Evolutionary conservation across 2,888 invertebrate species (phyloP), one percentile per base, ranked within the genome.

Genomic region (Galeopsomyia nigrocyanea): DNA sequence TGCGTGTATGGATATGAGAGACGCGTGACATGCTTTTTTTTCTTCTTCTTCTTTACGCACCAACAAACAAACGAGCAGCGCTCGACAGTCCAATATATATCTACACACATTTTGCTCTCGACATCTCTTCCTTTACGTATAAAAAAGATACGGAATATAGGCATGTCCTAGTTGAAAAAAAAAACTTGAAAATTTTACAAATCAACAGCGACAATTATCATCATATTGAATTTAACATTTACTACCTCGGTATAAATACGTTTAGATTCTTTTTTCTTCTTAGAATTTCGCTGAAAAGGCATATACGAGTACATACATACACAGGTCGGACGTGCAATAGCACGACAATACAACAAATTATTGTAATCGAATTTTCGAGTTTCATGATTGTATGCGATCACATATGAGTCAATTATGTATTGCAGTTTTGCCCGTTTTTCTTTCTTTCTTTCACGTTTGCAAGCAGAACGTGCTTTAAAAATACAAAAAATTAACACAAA

Each of bases 111-210:
- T 26, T 26, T 3, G 5, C 19, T 21, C 19, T 55, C 21, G 0
- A 46, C 56, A 51, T 22, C 16, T 51, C 39, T 50, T 68, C 19
- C 55, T 62, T 22, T 64, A 71, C 21, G 74, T 74, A 71, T 68
- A 75, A 75, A 73, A 71, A 75, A 65, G 51, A 19, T 58, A 62
- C 50, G 61, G 51, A 31, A 71, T 61, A 60, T 61, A 68, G 68
- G 64, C 61, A 69, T 68, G 50, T 58, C 49, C 66, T 56, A 71
- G 9, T 71, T 68, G 22, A 5, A n/a, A 53, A n/a, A 53, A 13
- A 26, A 68, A 60, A 6, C n/a, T 47, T 39, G 39, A 39, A 39
- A 39, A 39, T 39, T 7, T 39, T 13, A 10, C 39, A 39, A 39
- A 13, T 39, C 7, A 39, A 39, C 39, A 10, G 1, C 39, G 39